Percentiles rank a stretch among this genome's conserved stretches.
Evolutionary conservation across 2,797 vertebrate genomes (phyloP).

Genomic region (Octomys mimax): DNA sequence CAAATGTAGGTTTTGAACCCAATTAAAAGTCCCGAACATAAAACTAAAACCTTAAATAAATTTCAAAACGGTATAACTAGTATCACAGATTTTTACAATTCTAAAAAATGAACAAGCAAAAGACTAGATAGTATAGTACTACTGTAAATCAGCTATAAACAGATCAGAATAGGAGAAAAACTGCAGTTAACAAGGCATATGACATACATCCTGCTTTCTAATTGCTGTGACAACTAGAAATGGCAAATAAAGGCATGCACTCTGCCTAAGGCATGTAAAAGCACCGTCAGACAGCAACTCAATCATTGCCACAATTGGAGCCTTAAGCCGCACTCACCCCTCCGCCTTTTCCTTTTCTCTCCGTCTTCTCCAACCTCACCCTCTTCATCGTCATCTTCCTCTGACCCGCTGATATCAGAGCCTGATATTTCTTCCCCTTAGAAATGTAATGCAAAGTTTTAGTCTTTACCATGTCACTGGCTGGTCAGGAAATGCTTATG

Average conservation of each 20-base stretch:
- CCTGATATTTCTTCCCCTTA: conserved; percentile 99
- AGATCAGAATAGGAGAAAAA: conserved; percentile 66
- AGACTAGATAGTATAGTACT: neutral
- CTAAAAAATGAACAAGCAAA: neutral
- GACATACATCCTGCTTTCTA: neutral
- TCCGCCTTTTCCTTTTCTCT: conserved; percentile 94
- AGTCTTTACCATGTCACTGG: neutral
- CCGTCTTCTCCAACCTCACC: conserved; percentile 93
- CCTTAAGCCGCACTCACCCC: conserved; percentile 89
- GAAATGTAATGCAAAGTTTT: conserved; percentile 61
- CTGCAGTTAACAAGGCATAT: conserved; percentile 58
- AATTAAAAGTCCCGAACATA: neutral
- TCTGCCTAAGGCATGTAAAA: neutral
- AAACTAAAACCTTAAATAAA: conserved; percentile 53
- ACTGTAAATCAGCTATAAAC: conserved; percentile 55
- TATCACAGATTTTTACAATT: conserved; percentile 26
- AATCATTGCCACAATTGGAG: neutral
- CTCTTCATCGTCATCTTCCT: conserved; percentile 96
- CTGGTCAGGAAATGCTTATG: neutral
- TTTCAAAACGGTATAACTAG: neutral
- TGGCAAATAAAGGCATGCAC: conserved; percentile 31
- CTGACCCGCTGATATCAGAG: conserved; percentile 96
- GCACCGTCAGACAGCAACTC: neutral
- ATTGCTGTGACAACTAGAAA: conserved; percentile 58
- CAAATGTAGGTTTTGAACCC: conserved; percentile 52